Percentiles rank a stretch among this genome's conserved stretches.
These are phyloP conservation scores for Tympanuchus pallidicinctus DNA, from an alignment of 2,113 vertebrate genomes.

Conservation along the genomic window DNA sequence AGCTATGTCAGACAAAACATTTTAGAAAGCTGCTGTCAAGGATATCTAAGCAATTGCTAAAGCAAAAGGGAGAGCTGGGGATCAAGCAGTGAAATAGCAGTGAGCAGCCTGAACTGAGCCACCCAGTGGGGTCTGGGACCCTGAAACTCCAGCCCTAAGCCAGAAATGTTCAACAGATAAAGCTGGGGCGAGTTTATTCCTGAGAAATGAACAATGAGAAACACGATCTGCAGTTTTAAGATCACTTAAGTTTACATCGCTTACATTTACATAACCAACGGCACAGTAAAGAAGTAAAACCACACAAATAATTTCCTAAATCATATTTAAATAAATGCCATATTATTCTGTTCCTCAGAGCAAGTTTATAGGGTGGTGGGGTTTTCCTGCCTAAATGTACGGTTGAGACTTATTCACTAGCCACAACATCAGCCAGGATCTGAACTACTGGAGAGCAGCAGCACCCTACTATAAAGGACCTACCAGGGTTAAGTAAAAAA, in stretches of 20 bases:
- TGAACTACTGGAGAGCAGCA: neutral
- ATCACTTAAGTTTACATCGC: neutral
- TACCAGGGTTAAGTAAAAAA: neutral
- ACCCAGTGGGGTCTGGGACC: neutral
- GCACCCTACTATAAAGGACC: neutral
- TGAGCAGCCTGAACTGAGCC: neutral
- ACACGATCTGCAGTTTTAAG: neutral
- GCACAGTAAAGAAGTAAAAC: neutral
- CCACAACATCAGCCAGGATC: neutral
- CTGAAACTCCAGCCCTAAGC: neutral
- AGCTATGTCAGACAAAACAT: neutral
- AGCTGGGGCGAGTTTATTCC: neutral
- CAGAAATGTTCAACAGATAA: neutral
- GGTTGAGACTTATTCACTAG: neutral
- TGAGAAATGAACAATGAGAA: neutral
- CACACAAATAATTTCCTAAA: neutral
- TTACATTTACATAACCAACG: neutral
- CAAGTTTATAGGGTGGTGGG: neutral
- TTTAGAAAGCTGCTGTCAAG: neutral
- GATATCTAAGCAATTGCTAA: accelerated
- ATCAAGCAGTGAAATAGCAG: neutral
- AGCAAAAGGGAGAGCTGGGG: neutral
- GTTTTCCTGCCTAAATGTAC: neutral
- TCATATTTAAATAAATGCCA: neutral
- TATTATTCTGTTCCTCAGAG: neutral